Evolutionary conservation across 2,888 invertebrate species (phyloP).

Genomic region (Lepidochrysops patricia): DNA sequence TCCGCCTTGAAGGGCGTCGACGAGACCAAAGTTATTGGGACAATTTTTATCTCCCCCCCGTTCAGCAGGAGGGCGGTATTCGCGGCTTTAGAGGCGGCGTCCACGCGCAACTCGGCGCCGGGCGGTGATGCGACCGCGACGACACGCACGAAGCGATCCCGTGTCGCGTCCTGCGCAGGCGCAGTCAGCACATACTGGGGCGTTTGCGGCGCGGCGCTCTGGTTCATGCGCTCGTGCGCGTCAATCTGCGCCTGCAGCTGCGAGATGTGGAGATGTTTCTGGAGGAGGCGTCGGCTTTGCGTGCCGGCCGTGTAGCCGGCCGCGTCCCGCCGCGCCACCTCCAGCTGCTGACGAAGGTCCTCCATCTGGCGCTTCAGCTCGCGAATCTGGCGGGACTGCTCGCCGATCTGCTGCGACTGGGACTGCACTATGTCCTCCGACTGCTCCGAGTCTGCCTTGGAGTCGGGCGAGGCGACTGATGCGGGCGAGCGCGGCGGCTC

Average conservation of each 20-base stretch:
- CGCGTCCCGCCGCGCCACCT: constrained; percentile 77
- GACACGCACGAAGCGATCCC: constrained; percentile 47
- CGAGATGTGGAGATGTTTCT: constrained; percentile 75
- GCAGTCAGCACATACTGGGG: constrained; percentile 39
- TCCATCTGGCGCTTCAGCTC: constrained; percentile 88
- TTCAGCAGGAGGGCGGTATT: constrained; percentile 78
- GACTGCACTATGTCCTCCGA: constrained; percentile 85
- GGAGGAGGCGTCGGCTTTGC: constrained; percentile 69
- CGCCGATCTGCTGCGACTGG: constrained; percentile 88
- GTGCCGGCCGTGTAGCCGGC: constrained; percentile 66
- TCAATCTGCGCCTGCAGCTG: constrained; percentile 77
- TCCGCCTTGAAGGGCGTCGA: constrained; percentile 58
- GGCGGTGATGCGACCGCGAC: constrained; percentile 48
- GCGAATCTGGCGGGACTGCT: constrained; percentile 86
- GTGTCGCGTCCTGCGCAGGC: constrained; percentile 39
- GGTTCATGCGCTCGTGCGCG: constrained; percentile 67
- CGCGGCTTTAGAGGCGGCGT: constrained; percentile 34
- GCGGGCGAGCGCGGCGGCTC: constrained; percentile 61
- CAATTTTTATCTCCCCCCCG: constrained; percentile 63
- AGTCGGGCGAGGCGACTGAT: constrained; percentile 50
- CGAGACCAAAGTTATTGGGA: constrained; percentile 66
- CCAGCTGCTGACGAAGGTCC: constrained; percentile 84
- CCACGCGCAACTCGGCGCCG: constrained; percentile 25
- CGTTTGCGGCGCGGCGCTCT: constrained; percentile 46
- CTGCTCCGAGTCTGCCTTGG: constrained; percentile 49